Conservation (phyloP, 1,140 invertebrate genomes). For the Euura lappo region DNA sequence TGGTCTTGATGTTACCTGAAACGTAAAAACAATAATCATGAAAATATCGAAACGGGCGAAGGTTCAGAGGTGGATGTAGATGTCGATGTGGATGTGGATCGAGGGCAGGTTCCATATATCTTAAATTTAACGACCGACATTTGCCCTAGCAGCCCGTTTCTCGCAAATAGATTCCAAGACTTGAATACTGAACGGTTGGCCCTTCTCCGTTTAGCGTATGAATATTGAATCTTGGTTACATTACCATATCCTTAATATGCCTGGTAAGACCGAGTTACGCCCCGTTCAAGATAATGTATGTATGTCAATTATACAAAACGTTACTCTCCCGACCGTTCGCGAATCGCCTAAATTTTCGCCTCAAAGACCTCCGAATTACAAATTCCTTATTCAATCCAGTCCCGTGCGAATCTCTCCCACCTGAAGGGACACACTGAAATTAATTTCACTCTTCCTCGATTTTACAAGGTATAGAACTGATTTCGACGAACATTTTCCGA, state of each 20-base stretch:
- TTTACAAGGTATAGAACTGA: too few relatives aligned
- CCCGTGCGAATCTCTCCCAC: too few relatives aligned
- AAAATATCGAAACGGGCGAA: neutral
- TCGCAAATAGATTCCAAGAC: neutral
- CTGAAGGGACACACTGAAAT: too few relatives aligned
- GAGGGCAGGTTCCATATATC: neutral
- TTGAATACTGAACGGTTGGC: neutral
- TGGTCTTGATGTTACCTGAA: slow-evolving; percentile 85
- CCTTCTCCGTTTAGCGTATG: neutral
- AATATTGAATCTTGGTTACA: slow-evolving; percentile 1
- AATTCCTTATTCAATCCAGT: too few relatives aligned
- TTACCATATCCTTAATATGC: slow-evolving; percentile 5
- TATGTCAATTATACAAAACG: neutral
- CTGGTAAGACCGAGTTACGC: neutral
- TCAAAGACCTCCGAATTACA: too few relatives aligned
- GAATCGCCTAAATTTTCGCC: too few relatives aligned
- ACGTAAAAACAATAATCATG: slow-evolving; percentile 46
- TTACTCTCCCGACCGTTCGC: neutral
- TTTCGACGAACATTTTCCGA: too few relatives aligned
- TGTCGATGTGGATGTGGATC: neutral
- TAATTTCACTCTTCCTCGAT: too few relatives aligned
- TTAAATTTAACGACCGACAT: neutral
- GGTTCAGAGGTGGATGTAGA: neutral
- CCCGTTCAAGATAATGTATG: neutral
- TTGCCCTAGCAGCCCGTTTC: neutral